These are phyloP conservation scores for Paramormyrops hopkinsi DNA, from an alignment of 2,797 vertebrate genomes.

Conservation along the genomic window DNA sequence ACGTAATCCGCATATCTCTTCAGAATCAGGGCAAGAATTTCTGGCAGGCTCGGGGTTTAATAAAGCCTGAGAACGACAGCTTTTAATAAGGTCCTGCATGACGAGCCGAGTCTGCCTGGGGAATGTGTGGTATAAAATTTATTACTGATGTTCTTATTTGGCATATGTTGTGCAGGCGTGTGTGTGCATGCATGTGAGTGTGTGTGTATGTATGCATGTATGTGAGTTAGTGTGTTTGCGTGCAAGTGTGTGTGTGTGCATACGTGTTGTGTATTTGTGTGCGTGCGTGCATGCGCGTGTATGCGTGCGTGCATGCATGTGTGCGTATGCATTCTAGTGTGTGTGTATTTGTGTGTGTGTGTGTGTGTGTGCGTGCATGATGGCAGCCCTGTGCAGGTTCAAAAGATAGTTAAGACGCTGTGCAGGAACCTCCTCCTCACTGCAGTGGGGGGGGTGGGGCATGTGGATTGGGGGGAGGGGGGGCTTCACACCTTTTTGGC, in stretches of 20 bases:
- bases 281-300: not conserved
- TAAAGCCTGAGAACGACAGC: not conserved
- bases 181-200: not conserved
- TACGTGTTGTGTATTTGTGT: not conserved
- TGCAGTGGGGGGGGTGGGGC: not conserved
- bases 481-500: constrained; percentile 43
- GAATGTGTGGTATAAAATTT: not conserved
- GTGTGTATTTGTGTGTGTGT: not conserved
- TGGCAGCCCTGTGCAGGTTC: not conserved
- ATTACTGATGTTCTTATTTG: not conserved
- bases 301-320: not conserved
- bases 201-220: not conserved
- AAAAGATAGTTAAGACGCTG: not conserved
- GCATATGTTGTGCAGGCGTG: not conserved
- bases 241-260: not conserved
- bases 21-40: not conserved
- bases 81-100: not conserved
- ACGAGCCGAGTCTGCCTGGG: not conserved
- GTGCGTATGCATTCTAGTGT: not conserved
- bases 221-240: not conserved
- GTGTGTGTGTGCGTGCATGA: not conserved
- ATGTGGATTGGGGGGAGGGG: not conserved
- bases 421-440: not conserved
- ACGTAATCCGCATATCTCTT: not conserved
- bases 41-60: not conserved